These are phyloP conservation scores for Hirundo rustica DNA, from an alignment of 2,797 vertebrate genomes.

Conservation along the genomic window DNA sequence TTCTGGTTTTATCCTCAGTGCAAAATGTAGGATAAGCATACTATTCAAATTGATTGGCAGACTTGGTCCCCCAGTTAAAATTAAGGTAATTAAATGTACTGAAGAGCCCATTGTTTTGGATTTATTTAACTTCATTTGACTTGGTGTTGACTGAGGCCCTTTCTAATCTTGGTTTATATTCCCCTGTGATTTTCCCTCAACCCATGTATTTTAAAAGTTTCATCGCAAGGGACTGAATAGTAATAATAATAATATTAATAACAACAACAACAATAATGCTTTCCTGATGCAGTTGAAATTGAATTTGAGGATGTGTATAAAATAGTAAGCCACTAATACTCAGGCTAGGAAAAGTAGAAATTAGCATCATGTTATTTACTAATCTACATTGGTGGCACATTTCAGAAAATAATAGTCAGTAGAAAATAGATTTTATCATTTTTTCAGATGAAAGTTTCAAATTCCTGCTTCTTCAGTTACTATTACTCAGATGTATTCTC, in stretches of 20 bases:
- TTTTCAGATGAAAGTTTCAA: neutral
- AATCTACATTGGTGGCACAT: neutral
- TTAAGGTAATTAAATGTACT: neutral
- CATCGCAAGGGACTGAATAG: neutral
- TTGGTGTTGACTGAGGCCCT: neutral
- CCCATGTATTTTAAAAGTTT: neutral
- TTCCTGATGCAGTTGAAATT: neutral
- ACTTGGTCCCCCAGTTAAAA: neutral
- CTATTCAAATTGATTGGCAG: neutral
- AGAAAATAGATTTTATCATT: neutral
- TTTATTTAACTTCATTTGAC: neutral
- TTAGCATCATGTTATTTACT: neutral
- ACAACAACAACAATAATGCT: neutral
- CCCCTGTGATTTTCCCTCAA: neutral
- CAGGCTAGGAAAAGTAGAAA: neutral
- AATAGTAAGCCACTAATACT: neutral
- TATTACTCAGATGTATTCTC: neutral
- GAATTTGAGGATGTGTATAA: neutral
- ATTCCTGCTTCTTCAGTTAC: neutral
- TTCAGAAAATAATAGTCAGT: neutral
- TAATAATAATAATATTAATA: neutral
- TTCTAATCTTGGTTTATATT: conserved; percentile 7
- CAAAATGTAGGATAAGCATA: neutral
- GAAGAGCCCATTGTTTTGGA: conserved; percentile 12
- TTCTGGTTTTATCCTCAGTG: neutral